Conservation (phyloP, 2,797 vertebrate species). For the Setipinna tenuifilis region DNA sequence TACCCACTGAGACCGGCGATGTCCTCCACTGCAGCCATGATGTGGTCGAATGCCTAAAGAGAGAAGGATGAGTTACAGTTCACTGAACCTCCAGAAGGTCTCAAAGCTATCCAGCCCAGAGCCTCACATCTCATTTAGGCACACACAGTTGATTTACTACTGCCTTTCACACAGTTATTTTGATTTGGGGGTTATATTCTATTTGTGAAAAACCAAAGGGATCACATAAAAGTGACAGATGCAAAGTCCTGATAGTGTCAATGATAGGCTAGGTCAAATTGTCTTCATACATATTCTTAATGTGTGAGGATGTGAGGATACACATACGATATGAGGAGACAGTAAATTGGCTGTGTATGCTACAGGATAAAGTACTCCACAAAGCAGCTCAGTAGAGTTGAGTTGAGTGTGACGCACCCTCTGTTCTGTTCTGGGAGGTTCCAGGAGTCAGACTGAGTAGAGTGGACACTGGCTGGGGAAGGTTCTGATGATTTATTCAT, state of each 20-base stretch:
- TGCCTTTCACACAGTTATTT: no score
- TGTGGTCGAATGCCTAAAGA: conserved; percentile 91
- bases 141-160: no score
- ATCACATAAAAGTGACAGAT: not conserved
- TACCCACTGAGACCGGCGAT: conserved; percentile 94
- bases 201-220: no score
- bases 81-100: not conserved
- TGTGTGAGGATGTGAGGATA: no score
- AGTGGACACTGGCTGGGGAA: conserved; percentile 30
- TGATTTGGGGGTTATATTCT: no score
- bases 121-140: no score
- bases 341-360: no score
- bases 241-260: not conserved
- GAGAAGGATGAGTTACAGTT: conserved; percentile 43
- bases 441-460: not conserved
- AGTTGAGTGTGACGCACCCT: no score
- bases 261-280: not conserved
- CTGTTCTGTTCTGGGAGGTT: no score
- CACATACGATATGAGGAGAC: no score
- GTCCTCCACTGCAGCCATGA: conserved; percentile 94
- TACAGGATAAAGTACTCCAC: no score
- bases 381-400: no score
- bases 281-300: not conserved
- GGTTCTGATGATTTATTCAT: conserved; percentile 59
- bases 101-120: not conserved